Evolutionary conservation across 1,140 invertebrate genomes (phyloP).

Genomic region (Physella acuta): DNA sequence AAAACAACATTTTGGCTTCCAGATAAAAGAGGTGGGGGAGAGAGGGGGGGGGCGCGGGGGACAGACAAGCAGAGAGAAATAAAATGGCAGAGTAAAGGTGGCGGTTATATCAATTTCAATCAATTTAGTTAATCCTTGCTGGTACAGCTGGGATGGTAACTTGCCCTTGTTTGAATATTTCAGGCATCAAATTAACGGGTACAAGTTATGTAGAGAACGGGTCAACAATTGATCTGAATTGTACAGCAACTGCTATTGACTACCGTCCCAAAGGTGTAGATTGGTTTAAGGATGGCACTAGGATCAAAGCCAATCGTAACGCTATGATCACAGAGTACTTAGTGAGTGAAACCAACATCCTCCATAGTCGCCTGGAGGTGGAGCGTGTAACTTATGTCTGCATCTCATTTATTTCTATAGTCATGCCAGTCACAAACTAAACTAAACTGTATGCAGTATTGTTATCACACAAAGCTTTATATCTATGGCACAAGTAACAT

Average conservation of each 20-base stretch:
- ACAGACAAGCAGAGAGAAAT: background rate
- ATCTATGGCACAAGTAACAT: too few species aligned
- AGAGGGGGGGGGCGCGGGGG: background rate
- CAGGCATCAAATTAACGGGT: conserved; percentile 35
- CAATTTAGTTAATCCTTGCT: too few species aligned
- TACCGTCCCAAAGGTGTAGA: conserved; percentile 39
- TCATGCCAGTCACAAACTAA: too few species aligned
- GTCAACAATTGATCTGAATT: conserved; percentile 33
- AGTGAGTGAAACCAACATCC: conserved; percentile 35
- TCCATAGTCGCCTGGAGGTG: conserved; percentile 46
- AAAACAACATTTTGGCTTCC: too few species aligned
- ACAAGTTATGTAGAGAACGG: conserved; percentile 37
- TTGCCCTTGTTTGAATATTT: background rate
- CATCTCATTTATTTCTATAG: too few species aligned
- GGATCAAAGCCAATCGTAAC: conserved; percentile 32
- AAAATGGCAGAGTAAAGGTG: background rate
- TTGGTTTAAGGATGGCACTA: conserved; percentile 41
- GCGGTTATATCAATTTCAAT: too few species aligned
- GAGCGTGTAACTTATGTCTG: conserved; percentile 47
- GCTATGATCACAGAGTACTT: conserved; percentile 38
- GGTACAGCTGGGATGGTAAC: too few species aligned
- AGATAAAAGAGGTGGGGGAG: background rate
- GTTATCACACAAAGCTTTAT: too few species aligned
- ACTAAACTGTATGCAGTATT: too few species aligned
- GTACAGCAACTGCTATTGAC: conserved; percentile 36